These are phyloP conservation scores for Champsocephalus esox DNA, from an alignment of 2,797 vertebrate species.

Conservation along the genomic window DNA sequence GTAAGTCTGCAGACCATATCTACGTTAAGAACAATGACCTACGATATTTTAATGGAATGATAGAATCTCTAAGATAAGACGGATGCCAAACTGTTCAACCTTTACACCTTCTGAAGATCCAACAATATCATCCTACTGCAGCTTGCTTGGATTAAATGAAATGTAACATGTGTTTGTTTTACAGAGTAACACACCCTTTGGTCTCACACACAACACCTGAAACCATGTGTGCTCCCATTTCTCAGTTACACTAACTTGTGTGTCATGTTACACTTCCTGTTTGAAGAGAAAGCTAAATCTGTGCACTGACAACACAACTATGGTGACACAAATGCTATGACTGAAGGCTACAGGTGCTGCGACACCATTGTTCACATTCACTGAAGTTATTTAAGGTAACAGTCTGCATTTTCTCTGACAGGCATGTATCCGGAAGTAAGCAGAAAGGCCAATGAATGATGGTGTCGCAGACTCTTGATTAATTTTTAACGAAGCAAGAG, in stretches of 20 bases:
- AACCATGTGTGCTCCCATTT: neutral
- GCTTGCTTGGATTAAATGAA: neutral
- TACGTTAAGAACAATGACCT: neutral
- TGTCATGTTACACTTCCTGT: constrained; percentile 40
- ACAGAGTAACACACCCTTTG: neutral
- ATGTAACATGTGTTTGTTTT: too few species aligned
- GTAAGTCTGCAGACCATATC: neutral
- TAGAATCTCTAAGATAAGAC: neutral
- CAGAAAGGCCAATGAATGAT: constrained; percentile 38
- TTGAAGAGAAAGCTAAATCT: neutral
- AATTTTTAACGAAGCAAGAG: constrained; percentile 66
- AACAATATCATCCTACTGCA: neutral
- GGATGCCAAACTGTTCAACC: constrained; percentile 13
- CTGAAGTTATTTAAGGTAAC: neutral
- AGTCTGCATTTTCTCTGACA: constrained; percentile 3
- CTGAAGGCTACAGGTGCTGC: neutral
- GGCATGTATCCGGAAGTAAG: constrained; percentile 68
- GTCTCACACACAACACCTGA: constrained; percentile 8
- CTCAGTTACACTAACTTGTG: neutral
- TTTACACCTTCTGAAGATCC: neutral
- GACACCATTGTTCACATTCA: constrained; percentile 8
- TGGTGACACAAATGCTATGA: neutral
- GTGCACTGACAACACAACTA: neutral
- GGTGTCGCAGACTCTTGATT: constrained; percentile 41
- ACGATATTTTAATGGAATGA: neutral